Base-by-base conservation (phyloP, 2,797 vertebrate genomes). In the Halcyon badia region DNA sequence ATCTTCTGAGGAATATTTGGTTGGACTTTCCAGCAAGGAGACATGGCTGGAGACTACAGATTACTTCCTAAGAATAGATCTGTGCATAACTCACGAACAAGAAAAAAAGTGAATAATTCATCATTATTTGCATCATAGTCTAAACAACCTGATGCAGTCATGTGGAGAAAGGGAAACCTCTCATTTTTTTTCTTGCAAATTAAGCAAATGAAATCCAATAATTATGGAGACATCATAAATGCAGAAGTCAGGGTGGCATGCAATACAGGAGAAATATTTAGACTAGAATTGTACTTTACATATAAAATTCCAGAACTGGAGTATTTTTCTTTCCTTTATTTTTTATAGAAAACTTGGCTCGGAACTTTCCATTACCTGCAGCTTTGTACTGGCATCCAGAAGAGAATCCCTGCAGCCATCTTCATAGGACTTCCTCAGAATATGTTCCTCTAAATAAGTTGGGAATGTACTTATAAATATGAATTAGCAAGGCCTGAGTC, bases 21-120 rank as follows among this genome's bases (percentile, higher is more conserved):
- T 66, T 89, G 61, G 44, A 26, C 19, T 87, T 95, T 44, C 49
- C 75, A 73, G 41, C 30, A 85, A 87, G 30, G 22, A 87, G 19
- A 80, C 35, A 41, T 71, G 11, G 2, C 9, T 31, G 52, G 33
- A 75, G 33, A 73, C 78, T 91, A 89, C 42, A 77, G 75, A 89
- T 46, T 31, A 57, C 35, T 83, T 87, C 10, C 57, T 66, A 86
- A 90, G 91, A 84, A 77, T 35, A 82, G 13, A 14, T 68, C 57
- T 89, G 41, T 51, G 46, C 54, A 48, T 56, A 87, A 64, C 21
- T 80, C 60, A 65, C 5, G 41, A 96, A 69, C n/a, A 84, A 79
- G 57, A 57, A 85, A 15, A 52, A 25, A 81, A 70, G 73, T 83
- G 42, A 96, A 83, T 94, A 89, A 95, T 77, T 91, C 51, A 93